Base-by-base conservation (phyloP, 1,140 invertebrate genomes). In the Habropoda laboriosa region DNA sequence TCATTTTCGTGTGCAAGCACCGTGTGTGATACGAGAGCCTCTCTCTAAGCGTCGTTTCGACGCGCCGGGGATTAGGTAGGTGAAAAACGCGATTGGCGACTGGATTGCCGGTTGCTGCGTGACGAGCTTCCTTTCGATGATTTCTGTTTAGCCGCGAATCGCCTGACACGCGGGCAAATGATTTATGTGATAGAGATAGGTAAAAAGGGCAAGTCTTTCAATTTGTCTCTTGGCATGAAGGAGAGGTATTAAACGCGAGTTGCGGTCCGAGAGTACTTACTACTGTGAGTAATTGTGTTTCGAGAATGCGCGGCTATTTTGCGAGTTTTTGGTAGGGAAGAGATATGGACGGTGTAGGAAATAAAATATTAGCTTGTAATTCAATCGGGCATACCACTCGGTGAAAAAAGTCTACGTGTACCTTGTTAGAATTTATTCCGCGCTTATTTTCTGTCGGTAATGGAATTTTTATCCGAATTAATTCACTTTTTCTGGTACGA, bases 161-260 rank as follows among this genome's bases (percentile, higher is more conserved):
- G 55, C 4, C 21, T 8, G 27, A 27, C 30, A 18, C 13, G 21
- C 32, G 7, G 27, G 42, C 5, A 5, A 38, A 38, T 68, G 47
- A 68, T 68, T 68, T 68, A 53, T 53, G 32, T 49, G 42, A 68
- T 38, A n/a, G 24, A 45, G 16, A 45, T 45, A 13, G 61, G 61
- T 45, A 45, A 64, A 64, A 64, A 24, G 40, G 24, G 40, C 61
- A 27, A 45, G 61, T 45, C n/a, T 64, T 64, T 64, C 61, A 45
- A 64, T 64, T 64, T 64, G 40, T 64, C 61, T 64, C 21, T 16
- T 27, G n/a, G 30, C 24, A 16, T 6, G 61, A 64, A 16, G 40
- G n/a, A n/a, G n/a, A n/a, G 24, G 6, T 16, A 27, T 30, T 7
- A 6, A 13, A 30, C 27, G 51, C 2, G 27, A 1, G 27, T 27